These are phyloP conservation scores for Clytia hemisphaerica DNA, from an alignment of 30 jellyfish, hydroid and myxozoan genomes.

Conservation along the genomic window DNA sequence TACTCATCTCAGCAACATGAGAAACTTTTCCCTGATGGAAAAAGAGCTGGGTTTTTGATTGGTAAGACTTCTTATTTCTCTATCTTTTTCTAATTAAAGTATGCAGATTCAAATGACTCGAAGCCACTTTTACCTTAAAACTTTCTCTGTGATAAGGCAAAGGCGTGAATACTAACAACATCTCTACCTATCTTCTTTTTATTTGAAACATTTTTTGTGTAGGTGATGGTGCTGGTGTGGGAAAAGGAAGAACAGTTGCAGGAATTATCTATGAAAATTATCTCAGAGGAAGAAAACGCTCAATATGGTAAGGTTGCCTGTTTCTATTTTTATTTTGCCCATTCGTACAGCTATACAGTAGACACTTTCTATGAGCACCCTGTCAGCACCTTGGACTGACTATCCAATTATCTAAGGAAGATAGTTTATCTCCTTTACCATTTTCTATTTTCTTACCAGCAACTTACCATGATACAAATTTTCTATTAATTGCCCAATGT, in stretches of 20 bases:
- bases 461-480: not conserved
- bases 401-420: too few relatives aligned
- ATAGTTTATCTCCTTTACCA: too few relatives aligned
- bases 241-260: conserved; percentile 99
- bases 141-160: not conserved
- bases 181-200: not conserved
- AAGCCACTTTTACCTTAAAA: not conserved
- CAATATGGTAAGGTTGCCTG: conserved; percentile 71
- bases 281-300: conserved; percentile 83
- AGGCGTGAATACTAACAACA: not conserved
- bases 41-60: conserved; percentile 94
- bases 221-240: conserved; percentile 99
- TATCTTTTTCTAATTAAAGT: not conserved
- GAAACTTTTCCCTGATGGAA: conserved; percentile 76
- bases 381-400: too few relatives aligned
- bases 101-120: too few relatives aligned
- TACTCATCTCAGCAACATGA: conserved; percentile 99
- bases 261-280: conserved; percentile 94
- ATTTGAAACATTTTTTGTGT: not conserved
- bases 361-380: too few relatives aligned
- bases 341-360: too few relatives aligned
- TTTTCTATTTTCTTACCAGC: not conserved
- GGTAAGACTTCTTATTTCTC: conserved; percentile 37
- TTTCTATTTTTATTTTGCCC: not conserved
- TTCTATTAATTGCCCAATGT: not conserved